These are phyloP conservation scores for Pedetes capensis DNA, from an alignment of 2,113 vertebrate genomes.

Conservation along the genomic window DNA sequence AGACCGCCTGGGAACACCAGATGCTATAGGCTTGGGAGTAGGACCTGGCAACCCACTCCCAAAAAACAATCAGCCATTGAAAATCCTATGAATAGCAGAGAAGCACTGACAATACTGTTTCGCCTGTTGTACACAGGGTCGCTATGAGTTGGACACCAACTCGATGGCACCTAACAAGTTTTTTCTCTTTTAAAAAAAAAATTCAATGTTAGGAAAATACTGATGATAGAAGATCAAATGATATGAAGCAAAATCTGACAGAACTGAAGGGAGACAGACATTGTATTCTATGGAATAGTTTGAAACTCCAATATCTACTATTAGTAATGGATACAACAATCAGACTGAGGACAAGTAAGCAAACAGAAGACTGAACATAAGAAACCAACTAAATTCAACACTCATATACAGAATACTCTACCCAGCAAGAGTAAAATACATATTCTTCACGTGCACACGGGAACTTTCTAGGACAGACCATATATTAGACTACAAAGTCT, in stretches of 20 bases:
- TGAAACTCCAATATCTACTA: not conserved
- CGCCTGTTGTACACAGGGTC: too few species aligned
- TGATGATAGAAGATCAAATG: not conserved
- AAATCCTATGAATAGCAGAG: too few species aligned
- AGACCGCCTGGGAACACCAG: too few species aligned
- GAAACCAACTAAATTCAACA: not conserved
- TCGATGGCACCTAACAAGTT: too few species aligned
- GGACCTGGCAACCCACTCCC: too few species aligned
- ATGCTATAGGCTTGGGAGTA: too few species aligned
- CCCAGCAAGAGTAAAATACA: not conserved
- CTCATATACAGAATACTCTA: not conserved
- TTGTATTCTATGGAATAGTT: not conserved
- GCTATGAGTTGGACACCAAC: too few species aligned
- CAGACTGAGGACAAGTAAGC: not conserved
- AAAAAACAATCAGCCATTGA: too few species aligned
- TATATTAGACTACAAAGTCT: not conserved
- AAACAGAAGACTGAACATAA: not conserved
- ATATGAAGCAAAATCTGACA: not conserved
- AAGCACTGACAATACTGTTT: too few species aligned
- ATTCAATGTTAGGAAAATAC: not conserved
- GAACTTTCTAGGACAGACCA: not conserved
- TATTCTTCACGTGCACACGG: not conserved
- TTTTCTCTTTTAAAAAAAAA: too few species aligned
- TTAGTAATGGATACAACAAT: not conserved
- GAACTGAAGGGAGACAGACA: not conserved